Base-by-base conservation (phyloP, 2,888 invertebrate genomes). In the Agrochola lota region DNA sequence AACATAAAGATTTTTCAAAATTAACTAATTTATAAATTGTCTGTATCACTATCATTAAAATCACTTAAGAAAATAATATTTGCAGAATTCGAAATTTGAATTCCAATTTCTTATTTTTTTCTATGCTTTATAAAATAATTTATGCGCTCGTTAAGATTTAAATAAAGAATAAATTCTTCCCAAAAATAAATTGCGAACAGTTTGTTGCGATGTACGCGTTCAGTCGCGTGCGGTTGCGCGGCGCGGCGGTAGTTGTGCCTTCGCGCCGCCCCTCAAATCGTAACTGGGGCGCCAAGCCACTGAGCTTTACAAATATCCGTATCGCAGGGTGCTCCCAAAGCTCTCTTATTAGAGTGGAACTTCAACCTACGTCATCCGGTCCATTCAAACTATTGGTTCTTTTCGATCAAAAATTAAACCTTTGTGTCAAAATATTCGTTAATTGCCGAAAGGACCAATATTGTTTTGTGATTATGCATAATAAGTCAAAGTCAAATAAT, bases 231-330 rank as follows among this genome's bases (percentile, higher is more conserved):
- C 78, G 82, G 66, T 64, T 62, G 72, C 78, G 70, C 81, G n/a
- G 67, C 67, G 77, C 63, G 78, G 83, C 81, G 68, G 81, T 74
- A 74, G 75, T 72, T 83, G 78, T 64, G 84, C 82, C 82, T 80
- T 84, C 88, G 80, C 84, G 84, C 86, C 71, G 89, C 80, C 80
- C 88, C 86, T 85, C 89, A 63, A 84, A 60, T 83, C 66, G 82
- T 83, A 84, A 88, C 89, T 88, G 88, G 88, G 78, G 86, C 86
- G 82, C 46, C 67, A 70, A 55, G 77, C 74, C 66, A 82, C 70
- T 71, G 79, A 86, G 88, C 89, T 88, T 87, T 78, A 82, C 85
- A 82, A 78, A 75, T 84, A 79, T 77, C 73, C 85, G 83, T 85
- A 76, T 35, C 74, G 78, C 76, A 85, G 86, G 85, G 86, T 86